Percentiles rank a stretch among this genome's conserved stretches.
Conservation (phyloP, 2,797 vertebrate species). For the Dendrocincla fuliginosa region DNA sequence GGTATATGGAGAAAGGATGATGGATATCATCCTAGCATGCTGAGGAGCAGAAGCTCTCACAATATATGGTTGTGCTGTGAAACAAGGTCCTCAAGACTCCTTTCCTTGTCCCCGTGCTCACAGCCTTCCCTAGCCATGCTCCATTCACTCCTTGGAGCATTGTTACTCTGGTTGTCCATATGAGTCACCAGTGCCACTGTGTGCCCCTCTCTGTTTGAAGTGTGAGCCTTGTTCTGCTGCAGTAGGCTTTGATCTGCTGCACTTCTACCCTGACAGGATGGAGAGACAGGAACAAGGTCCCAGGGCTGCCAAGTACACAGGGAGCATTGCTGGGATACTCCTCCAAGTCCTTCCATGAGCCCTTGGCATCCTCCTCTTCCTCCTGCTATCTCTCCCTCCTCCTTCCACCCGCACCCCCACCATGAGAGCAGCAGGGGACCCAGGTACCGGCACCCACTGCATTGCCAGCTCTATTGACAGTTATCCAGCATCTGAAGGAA, state of each 20-base stretch:
- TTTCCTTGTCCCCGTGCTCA: neutral
- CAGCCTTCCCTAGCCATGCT: neutral
- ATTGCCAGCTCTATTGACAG: slow-evolving; percentile 70
- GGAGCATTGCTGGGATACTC: neutral
- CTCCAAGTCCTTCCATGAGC: neutral
- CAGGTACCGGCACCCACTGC: neutral
- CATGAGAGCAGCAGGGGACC: neutral
- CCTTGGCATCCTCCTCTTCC: neutral
- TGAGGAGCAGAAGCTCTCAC: neutral
- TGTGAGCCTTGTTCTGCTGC: neutral
- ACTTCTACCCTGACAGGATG: neutral
- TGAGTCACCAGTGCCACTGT: neutral
- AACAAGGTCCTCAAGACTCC: neutral
- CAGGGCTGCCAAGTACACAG: fast-evolving
- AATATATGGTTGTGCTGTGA: neutral
- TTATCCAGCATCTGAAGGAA: slow-evolving; percentile 75
- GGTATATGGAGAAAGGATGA: neutral
- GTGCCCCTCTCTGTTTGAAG: neutral
- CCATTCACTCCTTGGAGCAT: fast-evolving
- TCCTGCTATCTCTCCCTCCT: neutral
- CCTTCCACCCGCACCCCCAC: neutral
- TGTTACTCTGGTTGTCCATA: fast-evolving
- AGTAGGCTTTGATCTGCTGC: neutral
- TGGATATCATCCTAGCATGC: neutral
- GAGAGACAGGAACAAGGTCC: neutral